phyloP scores from a whole-genome alignment of 2,113 vertebrate species.

The Collichthys lucidus region DNA sequence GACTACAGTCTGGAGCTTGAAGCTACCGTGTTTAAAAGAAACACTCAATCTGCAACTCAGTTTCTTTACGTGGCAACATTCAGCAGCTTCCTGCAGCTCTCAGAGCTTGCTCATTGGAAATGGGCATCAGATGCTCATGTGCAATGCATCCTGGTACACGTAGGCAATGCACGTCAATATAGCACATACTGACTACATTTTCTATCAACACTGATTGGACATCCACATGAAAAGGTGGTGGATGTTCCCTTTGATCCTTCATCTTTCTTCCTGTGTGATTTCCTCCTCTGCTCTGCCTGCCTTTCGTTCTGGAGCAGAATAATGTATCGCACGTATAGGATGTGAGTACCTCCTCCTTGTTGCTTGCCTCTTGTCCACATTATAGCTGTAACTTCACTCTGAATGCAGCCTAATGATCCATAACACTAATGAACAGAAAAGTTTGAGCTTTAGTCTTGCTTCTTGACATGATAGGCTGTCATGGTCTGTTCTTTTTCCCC shows the following conservation, averaged over 20 bases:
- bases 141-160: too few relatives aligned
- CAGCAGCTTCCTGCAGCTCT: too few relatives aligned
- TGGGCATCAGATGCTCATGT: too few relatives aligned
- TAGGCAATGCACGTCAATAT: too few relatives aligned
- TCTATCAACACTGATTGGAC: too few relatives aligned
- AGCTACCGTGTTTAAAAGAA: too few relatives aligned
- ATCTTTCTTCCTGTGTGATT: slow-evolving; percentile 85
- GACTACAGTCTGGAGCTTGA: too few relatives aligned
- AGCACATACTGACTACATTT: too few relatives aligned
- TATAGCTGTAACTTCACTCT: slow-evolving; percentile 19
- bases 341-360: slow-evolving; percentile 91
- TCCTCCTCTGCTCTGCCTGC: slow-evolving; percentile 87
- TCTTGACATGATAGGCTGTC: background rate
- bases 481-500: background rate
- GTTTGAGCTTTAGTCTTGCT: slow-evolving; percentile 10
- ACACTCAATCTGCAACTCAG: too few relatives aligned
- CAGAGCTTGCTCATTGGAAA: too few relatives aligned
- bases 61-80: too few relatives aligned
- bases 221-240: too few relatives aligned
- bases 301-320: slow-evolving; percentile 97
- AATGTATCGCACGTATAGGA: slow-evolving; percentile 99
- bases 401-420: slow-evolving; percentile 24
- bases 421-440: background rate
- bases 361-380: slow-evolving; percentile 21
- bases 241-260: slow-evolving; percentile 55